Conservation (phyloP, 2,797 vertebrate genomes). For the Sebastolobus altivelis region DNA sequence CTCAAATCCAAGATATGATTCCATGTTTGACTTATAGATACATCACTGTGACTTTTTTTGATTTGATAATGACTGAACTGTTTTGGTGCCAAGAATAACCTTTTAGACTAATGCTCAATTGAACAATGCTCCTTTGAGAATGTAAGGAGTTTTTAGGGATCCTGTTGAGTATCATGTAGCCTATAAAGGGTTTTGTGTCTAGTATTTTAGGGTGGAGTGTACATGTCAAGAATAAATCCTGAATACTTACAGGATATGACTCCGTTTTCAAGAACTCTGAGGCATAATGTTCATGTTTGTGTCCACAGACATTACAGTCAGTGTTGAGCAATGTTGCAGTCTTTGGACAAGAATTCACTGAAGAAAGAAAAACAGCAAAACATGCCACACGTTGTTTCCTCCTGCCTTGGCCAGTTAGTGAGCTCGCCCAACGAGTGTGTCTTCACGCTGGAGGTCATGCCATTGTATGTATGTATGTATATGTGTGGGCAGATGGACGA, state of each 20-base stretch:
- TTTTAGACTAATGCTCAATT: conserved; percentile 5
- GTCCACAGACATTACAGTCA: conserved; percentile 47
- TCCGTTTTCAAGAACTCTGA: conserved; percentile 51
- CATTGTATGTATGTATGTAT: conserved; percentile 14
- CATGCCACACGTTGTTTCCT: conserved; percentile 55
- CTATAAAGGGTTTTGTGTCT: background rate
- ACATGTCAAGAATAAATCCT: conserved; percentile 24
- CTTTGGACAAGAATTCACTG: conserved; percentile 47
- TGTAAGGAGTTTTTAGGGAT: background rate
- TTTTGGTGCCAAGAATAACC: conserved; percentile 6
- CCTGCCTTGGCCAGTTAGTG: conserved; percentile 40
- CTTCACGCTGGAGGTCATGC: conserved; percentile 51
- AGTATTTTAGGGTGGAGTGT: background rate
- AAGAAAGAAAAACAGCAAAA: conserved; percentile 37
- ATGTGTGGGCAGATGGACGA: conserved; percentile 19
- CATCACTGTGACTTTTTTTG: background rate
- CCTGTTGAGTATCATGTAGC: conserved; percentile 3
- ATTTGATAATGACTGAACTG: background rate
- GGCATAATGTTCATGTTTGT: conserved; percentile 43
- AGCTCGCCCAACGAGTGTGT: conserved; percentile 28
- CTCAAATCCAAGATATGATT: conserved; percentile 4
- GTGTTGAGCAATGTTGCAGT: conserved; percentile 56
- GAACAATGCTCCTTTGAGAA: conserved; percentile 5
- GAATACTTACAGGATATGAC: conserved; percentile 24
- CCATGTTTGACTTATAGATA: conserved; percentile 6